A percentile compares a stretch with the other conserved stretches of the same genome.
Conservation (phyloP, 2,113 vertebrate genomes). For the Macrotus californicus region DNA sequence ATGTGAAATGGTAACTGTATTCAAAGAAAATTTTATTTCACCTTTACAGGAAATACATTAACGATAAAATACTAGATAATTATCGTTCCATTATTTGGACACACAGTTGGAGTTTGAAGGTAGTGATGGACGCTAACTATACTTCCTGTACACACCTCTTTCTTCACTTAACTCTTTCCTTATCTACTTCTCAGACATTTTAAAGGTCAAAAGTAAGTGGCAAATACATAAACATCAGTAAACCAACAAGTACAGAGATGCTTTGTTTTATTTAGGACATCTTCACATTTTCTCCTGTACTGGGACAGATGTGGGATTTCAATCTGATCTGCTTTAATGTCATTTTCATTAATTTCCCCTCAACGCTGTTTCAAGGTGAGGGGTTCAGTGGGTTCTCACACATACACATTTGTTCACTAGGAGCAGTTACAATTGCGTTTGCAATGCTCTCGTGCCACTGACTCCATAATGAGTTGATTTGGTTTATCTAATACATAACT, state of each 20-base stretch:
- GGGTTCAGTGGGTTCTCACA: neutral
- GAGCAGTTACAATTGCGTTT: neutral
- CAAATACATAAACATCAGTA: neutral
- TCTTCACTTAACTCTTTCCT: neutral
- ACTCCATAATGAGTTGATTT: neutral
- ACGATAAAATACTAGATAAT: neutral
- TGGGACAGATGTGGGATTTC: neutral
- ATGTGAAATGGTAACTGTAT: neutral
- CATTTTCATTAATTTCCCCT: neutral
- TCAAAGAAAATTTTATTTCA: neutral
- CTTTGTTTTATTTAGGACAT: neutral
- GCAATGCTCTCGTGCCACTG: neutral
- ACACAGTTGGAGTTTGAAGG: neutral
- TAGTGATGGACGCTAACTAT: neutral
- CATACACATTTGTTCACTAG: neutral
- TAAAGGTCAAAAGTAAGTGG: neutral
- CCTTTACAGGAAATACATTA: neutral
- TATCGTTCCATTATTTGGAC: neutral
- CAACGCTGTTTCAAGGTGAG: neutral
- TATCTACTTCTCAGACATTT: neutral
- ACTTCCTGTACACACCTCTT: neutral
- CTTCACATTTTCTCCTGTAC: neutral
- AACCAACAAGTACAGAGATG: neutral
- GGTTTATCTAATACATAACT: neutral
- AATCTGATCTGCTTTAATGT: neutral